Base-by-base conservation (phyloP, 2,113 vertebrate species). In the Rhodinocichla rosea region DNA sequence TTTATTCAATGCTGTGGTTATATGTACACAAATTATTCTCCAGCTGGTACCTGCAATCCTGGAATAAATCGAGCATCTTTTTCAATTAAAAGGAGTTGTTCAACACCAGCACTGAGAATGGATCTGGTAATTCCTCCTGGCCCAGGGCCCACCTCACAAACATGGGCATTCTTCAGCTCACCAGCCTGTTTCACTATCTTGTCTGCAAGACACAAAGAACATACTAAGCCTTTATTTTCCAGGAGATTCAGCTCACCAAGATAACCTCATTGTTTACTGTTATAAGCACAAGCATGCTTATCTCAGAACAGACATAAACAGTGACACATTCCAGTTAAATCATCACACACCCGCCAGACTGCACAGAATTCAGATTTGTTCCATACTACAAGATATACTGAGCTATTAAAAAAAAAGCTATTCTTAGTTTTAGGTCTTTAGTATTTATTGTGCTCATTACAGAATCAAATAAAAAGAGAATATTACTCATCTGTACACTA, bases 61-160 rank as follows among this genome's bases (percentile, higher is more conserved):
- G 99, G 99, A 89, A 99, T 97, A 97, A 99, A 99, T 52, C 99
- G 98, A 13, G 97, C 59, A 92, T 99, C 99, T 95, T 99, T 99
- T 97, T 99, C 99, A 79, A 99, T 98, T 81, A 99, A 98, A 69
- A 99, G 97, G n/a, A 99, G 92, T 24, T 99, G 98, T 14, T 98
- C 97, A 21, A 97, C 96, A 40, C 97, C 97, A 30, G 98, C 98
- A 42, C 98, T 99, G 69, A 99, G 98, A 95, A 99, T 99, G 69
- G 99, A 99, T 62, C 99, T 98, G 59, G 99, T 99, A 94, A 99
- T 98, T 42, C 99, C 99, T 17, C 99, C 99, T 1, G 99, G 99
- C 33, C 99, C 99, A 1, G 99, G 99, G 32, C 99, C 99, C 83
- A 99, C 99, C 96, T 99, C 99, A 5, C 99, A 99, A 55, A 99